These are phyloP conservation scores for Drosophila ezoana DNA, from an alignment of 2,888 invertebrate genomes.

Conservation along the genomic window DNA sequence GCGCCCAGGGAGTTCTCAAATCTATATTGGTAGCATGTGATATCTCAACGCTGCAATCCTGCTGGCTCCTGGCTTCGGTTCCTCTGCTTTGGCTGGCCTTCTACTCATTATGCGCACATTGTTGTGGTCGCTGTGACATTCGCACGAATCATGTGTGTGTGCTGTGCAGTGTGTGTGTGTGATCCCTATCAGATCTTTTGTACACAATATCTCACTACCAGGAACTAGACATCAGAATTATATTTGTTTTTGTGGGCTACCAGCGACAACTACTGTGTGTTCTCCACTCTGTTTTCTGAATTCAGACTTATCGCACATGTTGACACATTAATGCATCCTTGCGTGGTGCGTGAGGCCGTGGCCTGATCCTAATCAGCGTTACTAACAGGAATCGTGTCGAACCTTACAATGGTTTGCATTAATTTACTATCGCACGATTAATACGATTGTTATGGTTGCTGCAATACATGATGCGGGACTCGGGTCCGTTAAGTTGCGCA, in stretches of 20 bases:
- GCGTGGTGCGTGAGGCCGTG: conserved; percentile 69
- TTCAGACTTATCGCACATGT: conserved; percentile 66
- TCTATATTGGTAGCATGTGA: conserved; percentile 12
- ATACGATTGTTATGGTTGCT: conserved; percentile 62
- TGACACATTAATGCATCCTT: conserved; percentile 79
- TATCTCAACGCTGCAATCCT: conserved; percentile 37
- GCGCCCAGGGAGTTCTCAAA: conserved; percentile 33
- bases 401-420: conserved; percentile 70
- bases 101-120: conserved; percentile 77
- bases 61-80: conserved; percentile 24
- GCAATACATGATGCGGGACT: conserved; percentile 43
- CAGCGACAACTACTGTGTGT: conserved; percentile 57
- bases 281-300: conserved; percentile 9
- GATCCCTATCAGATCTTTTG: conserved; percentile 61
- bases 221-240: conserved; percentile 71
- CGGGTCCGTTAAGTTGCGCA: conserved; percentile 49
- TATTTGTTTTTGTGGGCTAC: conserved; percentile 45
- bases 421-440: conserved; percentile 69
- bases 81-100: conserved; percentile 12
- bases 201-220: conserved; percentile 59
- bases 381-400: conserved; percentile 78
- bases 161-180: conserved; percentile 31
- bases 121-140: conserved; percentile 75
- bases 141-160: conserved; percentile 57
- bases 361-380: conserved; percentile 75